A percentile compares a stretch with the other conserved stretches of the same genome.
Evolutionary conservation across 2,797 vertebrate genomes (phyloP).

Genomic region (Ctenopoma multispine): DNA sequence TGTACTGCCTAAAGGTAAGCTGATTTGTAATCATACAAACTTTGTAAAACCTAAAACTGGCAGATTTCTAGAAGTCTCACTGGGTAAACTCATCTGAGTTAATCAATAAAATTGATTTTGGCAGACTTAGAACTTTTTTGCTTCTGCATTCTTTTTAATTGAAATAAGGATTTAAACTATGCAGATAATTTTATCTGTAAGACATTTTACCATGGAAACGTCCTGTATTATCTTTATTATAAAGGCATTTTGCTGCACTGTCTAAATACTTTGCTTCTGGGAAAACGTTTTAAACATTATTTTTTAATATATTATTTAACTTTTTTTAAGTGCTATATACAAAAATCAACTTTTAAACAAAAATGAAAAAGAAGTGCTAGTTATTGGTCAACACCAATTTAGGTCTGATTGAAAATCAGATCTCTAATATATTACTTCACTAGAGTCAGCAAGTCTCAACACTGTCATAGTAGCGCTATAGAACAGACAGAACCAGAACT

Average conservation of each 20-base stretch:
- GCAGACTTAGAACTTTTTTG: too few relatives aligned
- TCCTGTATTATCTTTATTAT: neutral
- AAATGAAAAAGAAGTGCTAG: too few relatives aligned
- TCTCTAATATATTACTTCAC: too few relatives aligned
- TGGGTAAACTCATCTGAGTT: neutral
- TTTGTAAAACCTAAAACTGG: neutral
- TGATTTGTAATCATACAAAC: neutral
- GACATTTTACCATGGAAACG: neutral
- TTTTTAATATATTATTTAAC: too few relatives aligned
- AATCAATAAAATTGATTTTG: conserved; percentile 1
- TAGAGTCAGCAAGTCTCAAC: too few relatives aligned
- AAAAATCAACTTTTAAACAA: neutral
- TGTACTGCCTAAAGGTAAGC: neutral
- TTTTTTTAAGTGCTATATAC: neutral
- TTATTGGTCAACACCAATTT: too few relatives aligned
- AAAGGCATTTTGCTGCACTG: neutral
- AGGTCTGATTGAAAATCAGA: too few relatives aligned
- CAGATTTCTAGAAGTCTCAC: neutral
- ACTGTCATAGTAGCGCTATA: too few relatives aligned
- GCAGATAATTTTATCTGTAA: neutral
- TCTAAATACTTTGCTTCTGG: neutral
- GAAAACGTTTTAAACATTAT: too few relatives aligned
- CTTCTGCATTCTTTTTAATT: neutral
- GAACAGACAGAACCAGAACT: too few relatives aligned
- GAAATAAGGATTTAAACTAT: neutral